A percentile compares a stretch with the other conserved stretches of the same genome.
Conservation (phyloP, 1,140 invertebrate genomes). For the Pogonus chalceus region DNA sequence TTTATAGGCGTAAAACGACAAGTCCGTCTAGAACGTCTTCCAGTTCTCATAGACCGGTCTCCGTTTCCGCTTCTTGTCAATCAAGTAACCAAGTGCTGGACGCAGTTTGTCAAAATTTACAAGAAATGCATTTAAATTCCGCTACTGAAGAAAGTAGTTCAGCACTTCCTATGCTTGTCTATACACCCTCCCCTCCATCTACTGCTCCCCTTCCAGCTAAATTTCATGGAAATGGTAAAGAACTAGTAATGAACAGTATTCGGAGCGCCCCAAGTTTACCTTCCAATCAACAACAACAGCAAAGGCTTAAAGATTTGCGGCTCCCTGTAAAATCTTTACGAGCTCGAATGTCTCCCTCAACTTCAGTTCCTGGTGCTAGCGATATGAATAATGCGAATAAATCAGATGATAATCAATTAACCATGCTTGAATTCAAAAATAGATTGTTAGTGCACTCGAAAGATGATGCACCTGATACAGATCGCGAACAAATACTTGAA, state of each 20-base stretch:
- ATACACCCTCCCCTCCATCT: conserved; percentile 66
- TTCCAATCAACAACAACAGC: conserved; percentile 53
- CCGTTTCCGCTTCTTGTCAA: not conserved
- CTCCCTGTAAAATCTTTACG: conserved; percentile 52
- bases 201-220: conserved; percentile 69
- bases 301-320: conserved; percentile 56
- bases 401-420: conserved; percentile 30
- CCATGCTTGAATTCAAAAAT: conserved; percentile 36
- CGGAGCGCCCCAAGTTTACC: conserved; percentile 65
- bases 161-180: conserved; percentile 41
- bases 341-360: conserved; percentile 46
- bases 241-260: conserved; percentile 62
- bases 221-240: conserved; percentile 63
- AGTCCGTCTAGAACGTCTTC: not conserved
- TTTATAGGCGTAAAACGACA: too few relatives aligned
- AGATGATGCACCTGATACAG: conserved; percentile 31
- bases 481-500: conserved; percentile 39
- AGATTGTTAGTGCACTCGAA: conserved; percentile 22
- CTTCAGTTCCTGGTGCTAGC: conserved; percentile 16
- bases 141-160: conserved; percentile 32
- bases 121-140: conserved; percentile 26
- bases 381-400: conserved; percentile 16
- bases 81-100: not conserved
- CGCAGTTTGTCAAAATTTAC: conserved; percentile 8
- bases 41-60: not conserved